These are phyloP conservation scores for Ptilonorhynchus violaceus DNA, from an alignment of 2,113 vertebrate species.

Conservation along the genomic window DNA sequence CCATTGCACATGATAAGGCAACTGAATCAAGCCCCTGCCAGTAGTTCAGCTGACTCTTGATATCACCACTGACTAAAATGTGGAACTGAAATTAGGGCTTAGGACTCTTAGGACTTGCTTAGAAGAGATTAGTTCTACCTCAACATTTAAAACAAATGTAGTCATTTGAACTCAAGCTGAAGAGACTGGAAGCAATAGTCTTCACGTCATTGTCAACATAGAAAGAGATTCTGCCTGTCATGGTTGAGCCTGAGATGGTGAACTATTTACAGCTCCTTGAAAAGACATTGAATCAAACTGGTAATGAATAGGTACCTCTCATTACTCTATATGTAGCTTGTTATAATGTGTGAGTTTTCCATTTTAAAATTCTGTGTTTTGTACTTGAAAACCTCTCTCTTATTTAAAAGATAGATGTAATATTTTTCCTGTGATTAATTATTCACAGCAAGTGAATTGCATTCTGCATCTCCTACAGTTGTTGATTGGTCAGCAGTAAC, in stretches of 20 bases:
- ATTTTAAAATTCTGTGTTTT: background rate
- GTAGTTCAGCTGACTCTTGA: background rate
- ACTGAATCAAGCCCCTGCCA: fast-evolving
- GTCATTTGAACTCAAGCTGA: background rate
- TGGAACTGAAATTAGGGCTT: background rate
- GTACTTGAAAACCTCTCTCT: background rate
- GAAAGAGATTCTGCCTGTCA: background rate
- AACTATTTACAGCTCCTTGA: background rate
- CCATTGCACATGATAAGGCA: background rate
- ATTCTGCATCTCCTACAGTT: fast-evolving
- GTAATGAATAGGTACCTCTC: background rate
- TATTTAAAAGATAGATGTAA: background rate
- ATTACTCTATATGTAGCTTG: background rate
- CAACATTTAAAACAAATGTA: background rate
- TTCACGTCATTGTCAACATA: background rate
- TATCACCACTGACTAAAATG: background rate
- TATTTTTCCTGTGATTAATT: background rate
- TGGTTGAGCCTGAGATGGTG: background rate
- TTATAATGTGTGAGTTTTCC: background rate
- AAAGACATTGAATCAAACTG: background rate
- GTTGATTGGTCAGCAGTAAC: background rate
- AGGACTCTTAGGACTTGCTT: background rate
- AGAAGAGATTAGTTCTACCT: background rate
- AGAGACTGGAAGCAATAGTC: background rate
- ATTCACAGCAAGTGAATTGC: background rate